Evolutionary conservation across 2,888 invertebrate genomes (phyloP), one percentile per base, ranked within the genome.

Genomic region (Theretra japonica): DNA sequence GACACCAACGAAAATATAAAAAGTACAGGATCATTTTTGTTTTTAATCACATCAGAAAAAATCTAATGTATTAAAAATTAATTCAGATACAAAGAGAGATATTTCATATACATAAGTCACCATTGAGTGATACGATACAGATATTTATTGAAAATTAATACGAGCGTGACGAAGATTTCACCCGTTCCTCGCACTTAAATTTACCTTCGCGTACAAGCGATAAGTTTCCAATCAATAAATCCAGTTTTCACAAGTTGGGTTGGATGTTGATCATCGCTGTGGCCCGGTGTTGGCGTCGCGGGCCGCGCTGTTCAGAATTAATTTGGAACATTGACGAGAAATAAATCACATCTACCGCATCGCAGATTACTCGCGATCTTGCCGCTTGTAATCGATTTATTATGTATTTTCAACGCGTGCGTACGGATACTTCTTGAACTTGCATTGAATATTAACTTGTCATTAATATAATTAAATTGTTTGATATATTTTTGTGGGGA

Each of bases 281-380:
- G 15, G 58, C 57, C 25, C 58, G 23, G 23, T 28, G 28, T 28
- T 5, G 28, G 4, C 58, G 58, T 58, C 25, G 58, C 25, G 58
- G 58, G 50, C 72, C 73, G 80, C 83, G 81, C 84, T 89, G 88
- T 88, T 87, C 84, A 85, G 89, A 91, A 92, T 92, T 92, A 92
- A 93, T 91, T 91, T 84, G 90, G 86, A 91, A 92, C 87, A 91
- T 90, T 88, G 88, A 89, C 87, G 85, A 82, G 83, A 88, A 90
- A 91, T 89, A 91, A 91, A 90, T 90, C 86, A 88, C 89, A 90
- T 79, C 86, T 78, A 77, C 81, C 83, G 90, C 91, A 91, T 92
- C 19, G 19, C 25, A 53, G 28, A 30, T 60, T 60, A 30, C 30
- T 60, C 28, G 53, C 53, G 59, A 58, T 58, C 23, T 28, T 58